Evolutionary conservation across 2,113 vertebrate species (phyloP), one percentile per base, ranked within the genome.

Genomic region (Oenanthe oenanthe): DNA sequence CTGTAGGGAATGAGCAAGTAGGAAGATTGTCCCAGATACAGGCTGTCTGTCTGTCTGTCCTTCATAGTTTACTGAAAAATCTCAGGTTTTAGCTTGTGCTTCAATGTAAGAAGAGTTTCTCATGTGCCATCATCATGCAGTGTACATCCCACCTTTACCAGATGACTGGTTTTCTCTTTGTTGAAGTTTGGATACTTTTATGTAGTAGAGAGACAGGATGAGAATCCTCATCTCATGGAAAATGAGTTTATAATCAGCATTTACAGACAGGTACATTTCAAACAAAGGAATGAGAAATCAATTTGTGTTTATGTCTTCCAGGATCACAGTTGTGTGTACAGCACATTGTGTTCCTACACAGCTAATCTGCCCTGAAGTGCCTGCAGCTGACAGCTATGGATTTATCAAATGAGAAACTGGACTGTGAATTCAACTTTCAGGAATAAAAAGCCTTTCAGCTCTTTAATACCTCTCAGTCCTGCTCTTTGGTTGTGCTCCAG

Each of bases 381-480:
- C 65, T 68, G 43, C 72, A 57, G 65, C 68, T 92, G 73, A 60
- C 66, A 91, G 34, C 62, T 91, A 16, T 47, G 58, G 32, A 66
- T 89, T 94, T 89, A 54, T 88, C 81, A 79, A 68, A 85, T 75
- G 54, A 82, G 84, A 89, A 91, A 61, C 34, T 87, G 50, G n/a
- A 62, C 77, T 3, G 5, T 87, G 80, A 92, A 85, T 87, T 87
- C 54, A 79, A 36, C 57, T 82, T 84, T 14, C 29, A 75, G 53
- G 62, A 89, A n/a, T 78, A 85, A 91, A 89, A 95, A 88, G n/a
- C n/a, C 40, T 91, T 91, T 89, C 48, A 72, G 34, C 42, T 84
- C 38, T 88, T 92, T 51, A 77, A 67, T 56, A 40, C 10, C 6
- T 74, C 72, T 72, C 3, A 0, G 34, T 88, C 53, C 38, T 85